phyloP scores from a whole-genome alignment of 2,888 invertebrate species.

The Xanthostigma xanthostigma region DNA sequence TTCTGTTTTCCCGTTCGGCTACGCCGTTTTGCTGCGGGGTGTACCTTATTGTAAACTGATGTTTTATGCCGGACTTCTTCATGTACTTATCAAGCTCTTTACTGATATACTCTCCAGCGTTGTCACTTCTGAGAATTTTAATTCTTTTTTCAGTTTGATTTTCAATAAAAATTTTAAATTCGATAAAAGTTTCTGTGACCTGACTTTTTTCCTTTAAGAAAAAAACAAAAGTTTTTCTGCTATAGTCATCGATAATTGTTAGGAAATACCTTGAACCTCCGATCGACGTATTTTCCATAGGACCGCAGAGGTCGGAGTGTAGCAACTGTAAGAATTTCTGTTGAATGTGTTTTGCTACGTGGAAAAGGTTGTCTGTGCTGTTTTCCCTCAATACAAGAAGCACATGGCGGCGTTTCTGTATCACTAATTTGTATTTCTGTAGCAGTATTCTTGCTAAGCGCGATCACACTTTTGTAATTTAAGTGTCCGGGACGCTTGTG shows the following conservation, averaged over 20 bases:
- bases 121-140: constrained; percentile 14
- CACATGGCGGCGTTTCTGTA: constrained; percentile 4
- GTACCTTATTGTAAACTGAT: constrained; percentile 19
- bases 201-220: constrained; percentile 21
- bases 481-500: constrained; percentile 2
- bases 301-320: constrained; percentile 22
- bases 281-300: constrained; percentile 19
- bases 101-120: constrained; percentile 12
- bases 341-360: constrained; percentile 10
- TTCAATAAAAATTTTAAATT: constrained; percentile 15
- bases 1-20: constrained; percentile 17
- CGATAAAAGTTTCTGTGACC: constrained; percentile 13
- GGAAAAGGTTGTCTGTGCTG: constrained; percentile 13
- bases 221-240: constrained; percentile 14
- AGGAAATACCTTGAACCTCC: constrained; percentile 21
- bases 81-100: constrained; percentile 10
- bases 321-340: constrained; percentile 18
- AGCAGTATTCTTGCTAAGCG: too few species aligned
- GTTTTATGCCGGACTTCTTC: constrained; percentile 15
- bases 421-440: too few species aligned
- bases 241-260: constrained; percentile 22
- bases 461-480: too few species aligned
- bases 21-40: constrained; percentile 21
- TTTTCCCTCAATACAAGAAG: constrained; percentile 16
- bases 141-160: constrained; percentile 13